Evolutionary conservation across 2,888 invertebrate genomes (phyloP).

Genomic region (Alitta virens): DNA sequence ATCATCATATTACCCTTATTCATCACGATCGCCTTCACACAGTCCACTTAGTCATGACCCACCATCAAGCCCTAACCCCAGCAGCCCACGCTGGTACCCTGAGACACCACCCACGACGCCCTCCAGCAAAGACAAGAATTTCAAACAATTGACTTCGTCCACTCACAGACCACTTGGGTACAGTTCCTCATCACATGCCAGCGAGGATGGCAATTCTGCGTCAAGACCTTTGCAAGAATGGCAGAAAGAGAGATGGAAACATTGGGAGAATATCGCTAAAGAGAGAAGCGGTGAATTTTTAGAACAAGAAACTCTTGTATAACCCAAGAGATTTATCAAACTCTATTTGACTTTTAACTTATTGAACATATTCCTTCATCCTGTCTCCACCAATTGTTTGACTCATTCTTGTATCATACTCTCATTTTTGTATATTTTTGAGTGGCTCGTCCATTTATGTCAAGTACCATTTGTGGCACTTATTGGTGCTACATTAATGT

Average conservation of each 20-base stretch:
- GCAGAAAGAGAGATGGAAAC: conserved; percentile 47
- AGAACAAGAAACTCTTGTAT: conserved; percentile 51
- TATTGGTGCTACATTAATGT: too few species aligned
- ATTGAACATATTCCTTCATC: too few species aligned
- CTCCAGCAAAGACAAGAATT: not conserved
- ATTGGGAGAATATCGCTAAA: conserved; percentile 45
- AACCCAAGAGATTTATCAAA: not conserved
- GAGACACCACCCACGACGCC: conserved; percentile 25
- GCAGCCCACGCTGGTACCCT: not conserved
- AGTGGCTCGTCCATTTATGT: too few species aligned
- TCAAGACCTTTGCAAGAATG: conserved; percentile 23
- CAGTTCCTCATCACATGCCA: not conserved
- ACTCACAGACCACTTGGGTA: not conserved
- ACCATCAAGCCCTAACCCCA: conserved; percentile 19
- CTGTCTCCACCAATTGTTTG: too few species aligned
- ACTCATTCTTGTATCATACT: too few species aligned
- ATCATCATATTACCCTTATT: conserved; percentile 32
- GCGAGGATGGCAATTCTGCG: not conserved
- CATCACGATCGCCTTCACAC: conserved; percentile 35
- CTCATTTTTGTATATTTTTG: too few species aligned
- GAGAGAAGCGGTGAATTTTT: conserved; percentile 34
- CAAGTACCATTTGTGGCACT: too few species aligned
- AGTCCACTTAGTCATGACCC: conserved; percentile 43
- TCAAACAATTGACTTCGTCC: not conserved
- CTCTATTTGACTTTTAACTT: too few species aligned